phyloP scores from a whole-genome alignment of 1,140 invertebrate species.

The Trachymyrmex cornetzi region DNA sequence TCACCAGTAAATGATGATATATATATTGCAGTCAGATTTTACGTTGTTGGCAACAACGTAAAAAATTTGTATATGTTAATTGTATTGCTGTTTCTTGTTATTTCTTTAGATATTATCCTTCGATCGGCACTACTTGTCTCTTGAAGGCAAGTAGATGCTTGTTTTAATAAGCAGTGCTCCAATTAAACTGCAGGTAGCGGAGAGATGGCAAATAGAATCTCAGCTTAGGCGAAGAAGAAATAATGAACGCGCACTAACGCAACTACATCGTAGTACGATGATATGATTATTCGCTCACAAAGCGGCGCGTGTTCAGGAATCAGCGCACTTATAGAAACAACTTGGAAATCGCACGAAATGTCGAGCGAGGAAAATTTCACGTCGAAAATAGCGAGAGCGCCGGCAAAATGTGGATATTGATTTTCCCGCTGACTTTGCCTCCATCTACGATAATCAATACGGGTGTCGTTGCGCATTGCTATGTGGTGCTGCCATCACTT shows the following conservation, averaged over 20 bases:
- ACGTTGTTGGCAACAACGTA: neutral
- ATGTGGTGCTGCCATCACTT: conserved; percentile 78
- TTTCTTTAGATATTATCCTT: neutral
- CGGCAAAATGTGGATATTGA: conserved; percentile 82
- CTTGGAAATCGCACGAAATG: conserved; percentile 2
- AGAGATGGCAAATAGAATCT: conserved; percentile 54
- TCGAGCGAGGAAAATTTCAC: conserved; percentile 68
- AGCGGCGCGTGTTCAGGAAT: no score
- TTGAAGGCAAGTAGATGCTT: neutral
- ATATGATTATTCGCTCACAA: neutral
- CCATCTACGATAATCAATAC: conserved; percentile 85
- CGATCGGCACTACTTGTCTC: neutral
- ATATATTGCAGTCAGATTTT: conserved; percentile 7
- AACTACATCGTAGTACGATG: conserved; percentile 63
- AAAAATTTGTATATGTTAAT: neutral
- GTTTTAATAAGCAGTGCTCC: neutral
- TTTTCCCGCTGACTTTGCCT: conserved; percentile 82
- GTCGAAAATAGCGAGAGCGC: conserved; percentile 75
- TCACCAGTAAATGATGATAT: conserved; percentile 29
- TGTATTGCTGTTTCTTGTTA: neutral
- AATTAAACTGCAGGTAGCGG: neutral
- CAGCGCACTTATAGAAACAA: conserved; percentile 12
- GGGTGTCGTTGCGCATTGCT: neutral
- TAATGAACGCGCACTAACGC: neutral
- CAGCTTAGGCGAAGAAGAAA: conserved; percentile 47